Evolutionary conservation across 1,140 invertebrate genomes (phyloP), one percentile per base, ranked within the genome.

Genomic region (Aphelinus atriplicis): DNA sequence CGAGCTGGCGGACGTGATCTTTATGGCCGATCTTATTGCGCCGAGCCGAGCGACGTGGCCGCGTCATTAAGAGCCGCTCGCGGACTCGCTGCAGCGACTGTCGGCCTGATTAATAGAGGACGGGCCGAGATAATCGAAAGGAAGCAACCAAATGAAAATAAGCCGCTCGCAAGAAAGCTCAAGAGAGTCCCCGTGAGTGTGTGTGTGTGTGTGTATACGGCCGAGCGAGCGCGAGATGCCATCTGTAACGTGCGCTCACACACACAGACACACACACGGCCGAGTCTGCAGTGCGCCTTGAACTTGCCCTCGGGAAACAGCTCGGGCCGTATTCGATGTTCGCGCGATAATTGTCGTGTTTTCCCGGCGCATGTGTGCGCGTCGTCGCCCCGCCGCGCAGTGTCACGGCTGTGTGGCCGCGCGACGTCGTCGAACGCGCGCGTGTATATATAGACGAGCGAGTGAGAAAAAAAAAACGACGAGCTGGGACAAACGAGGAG

Each of bases 81-180:
- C 60, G 61, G 57, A 62, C 70, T 56, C 47, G 62, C 10, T 53
- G 80, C 81, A 78, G 80, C 76, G 82, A 86, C 83, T 85, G 85
- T 84, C 83, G 83, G 80, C 63, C 85, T 86, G 86, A 87, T 87
- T 87, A 86, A 87, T 87, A 86, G 84, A 85, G 84, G 85, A 86
- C 82, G 84, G 82, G 43, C 46, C 62, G 82, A 87, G 86, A 87
- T 86, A 86, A 86, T 86, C 85, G 85, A 87, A 86, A 87, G 86
- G 85, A 87, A 87, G 86, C 84, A 84, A 83, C 82, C 79, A 81
- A 84, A 81, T 79, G 73, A 71, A 71, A 71, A 66, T 76, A 61
- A 70, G 66, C 58, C 10, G 58, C 46, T n/a, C 61, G 47, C 51
- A 45, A 58, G 63, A 58, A 78, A 67, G 68, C 26, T 26, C 26